phyloP scores from a whole-genome alignment of 1,140 invertebrate genomes.

The Drosophila prosaltans region DNA sequence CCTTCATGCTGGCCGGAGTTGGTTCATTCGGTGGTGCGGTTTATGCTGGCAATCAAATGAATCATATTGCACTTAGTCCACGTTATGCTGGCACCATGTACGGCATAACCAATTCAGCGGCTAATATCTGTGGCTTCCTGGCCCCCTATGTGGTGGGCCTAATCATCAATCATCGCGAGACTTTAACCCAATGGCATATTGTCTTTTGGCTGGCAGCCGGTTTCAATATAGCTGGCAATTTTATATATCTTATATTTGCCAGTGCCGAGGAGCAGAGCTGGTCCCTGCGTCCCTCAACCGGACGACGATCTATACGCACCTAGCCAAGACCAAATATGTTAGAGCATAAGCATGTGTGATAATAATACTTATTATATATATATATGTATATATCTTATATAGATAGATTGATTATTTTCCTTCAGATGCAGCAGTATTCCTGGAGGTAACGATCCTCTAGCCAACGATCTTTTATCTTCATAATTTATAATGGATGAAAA shows the following conservation, averaged over 20 bases:
- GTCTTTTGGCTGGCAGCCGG: slow-evolving; percentile 94
- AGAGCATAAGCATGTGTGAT: slow-evolving; percentile 53
- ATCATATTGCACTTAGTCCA: slow-evolving; percentile 94
- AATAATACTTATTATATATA: slow-evolving; percentile 17
- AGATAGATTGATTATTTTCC: slow-evolving; percentile 14
- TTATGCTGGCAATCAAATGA: slow-evolving; percentile 92
- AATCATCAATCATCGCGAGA: slow-evolving; percentile 90
- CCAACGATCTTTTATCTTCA: slow-evolving; percentile 4
- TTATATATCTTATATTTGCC: slow-evolving; percentile 92
- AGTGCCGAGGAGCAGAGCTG: slow-evolving; percentile 92
- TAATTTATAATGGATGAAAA: not conserved
- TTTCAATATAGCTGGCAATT: slow-evolving; percentile 90
- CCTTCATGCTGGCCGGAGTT: slow-evolving; percentile 88
- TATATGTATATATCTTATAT: not conserved
- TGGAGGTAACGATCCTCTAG: slow-evolving; percentile 26
- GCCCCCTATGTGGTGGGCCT: slow-evolving; percentile 91
- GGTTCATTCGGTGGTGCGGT: slow-evolving; percentile 89
- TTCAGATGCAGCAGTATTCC: slow-evolving; percentile 6
- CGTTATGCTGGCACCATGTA: slow-evolving; percentile 94
- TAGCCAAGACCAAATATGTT: slow-evolving; percentile 32
- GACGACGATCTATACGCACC: slow-evolving; percentile 26
- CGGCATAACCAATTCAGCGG: slow-evolving; percentile 93
- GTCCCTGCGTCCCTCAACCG: slow-evolving; percentile 81
- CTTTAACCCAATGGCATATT: slow-evolving; percentile 91
- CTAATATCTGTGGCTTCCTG: slow-evolving; percentile 93